Conservation (phyloP, 2,797 vertebrate species). For the Melanogrammus aeglefinus region DNA sequence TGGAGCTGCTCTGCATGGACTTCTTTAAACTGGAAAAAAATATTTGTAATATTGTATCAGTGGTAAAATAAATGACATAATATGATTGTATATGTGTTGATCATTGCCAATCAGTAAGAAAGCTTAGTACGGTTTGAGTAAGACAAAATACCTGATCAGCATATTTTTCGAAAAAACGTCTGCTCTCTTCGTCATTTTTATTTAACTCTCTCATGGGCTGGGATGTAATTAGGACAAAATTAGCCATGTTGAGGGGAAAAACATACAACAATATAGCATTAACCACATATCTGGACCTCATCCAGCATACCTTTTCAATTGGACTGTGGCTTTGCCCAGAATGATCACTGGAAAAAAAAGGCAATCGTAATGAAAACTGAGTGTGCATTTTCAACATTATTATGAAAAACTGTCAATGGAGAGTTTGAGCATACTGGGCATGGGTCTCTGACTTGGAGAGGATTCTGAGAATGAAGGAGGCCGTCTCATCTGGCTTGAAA, state of each 20-base stretch:
- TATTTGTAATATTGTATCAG: neutral
- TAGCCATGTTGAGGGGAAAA: neutral
- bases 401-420: neutral
- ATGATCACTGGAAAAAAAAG: constrained; percentile 45
- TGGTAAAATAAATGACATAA: neutral
- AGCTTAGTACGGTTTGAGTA: neutral
- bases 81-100: neutral
- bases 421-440: constrained; percentile 44
- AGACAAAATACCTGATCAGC: constrained; percentile 60
- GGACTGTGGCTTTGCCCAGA: neutral
- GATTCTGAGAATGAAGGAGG: constrained; percentile 66
- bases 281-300: neutral
- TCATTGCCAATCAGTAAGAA: too few species aligned
- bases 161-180: constrained; percentile 44
- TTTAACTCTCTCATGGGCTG: constrained; percentile 6
- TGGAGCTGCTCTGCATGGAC: constrained; percentile 67
- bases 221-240: neutral
- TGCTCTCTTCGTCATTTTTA: constrained; percentile 19
- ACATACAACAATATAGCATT: neutral
- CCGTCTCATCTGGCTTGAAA: constrained; percentile 32
- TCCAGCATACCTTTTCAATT: constrained; percentile 30
- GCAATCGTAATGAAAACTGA: neutral
- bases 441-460: constrained; percentile 54
- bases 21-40: constrained; percentile 55
- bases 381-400: neutral